These are phyloP conservation scores for mouse (Mus musculus) DNA, from an alignment of 2,113 vertebrate genomes.

Conservation along the genomic window GRCm39 chr1:32408001-32408500, in stretches of 20 bases:
- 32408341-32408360: not conserved
- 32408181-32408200: not conserved
- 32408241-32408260: not conserved
- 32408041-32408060: no score
- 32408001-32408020: no score
- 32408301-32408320: not conserved
- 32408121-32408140: no score
- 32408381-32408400: constrained; percentile 8
- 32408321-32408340: not conserved
- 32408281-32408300: not conserved
- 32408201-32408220: not conserved
- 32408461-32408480: not conserved
- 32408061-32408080: no score
- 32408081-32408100: no score
- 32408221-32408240: not conserved
- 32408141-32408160: no score
- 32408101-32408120: no score
- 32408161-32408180: not conserved
- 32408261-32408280: not conserved
- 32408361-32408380: not conserved
- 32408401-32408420: not conserved
- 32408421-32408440: not conserved
- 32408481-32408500: not conserved
- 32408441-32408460: not conserved
- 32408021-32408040: no score